phyloP scores from a whole-genome alignment of 2,888 invertebrate genomes.

The Drosophila nigricruria region DNA sequence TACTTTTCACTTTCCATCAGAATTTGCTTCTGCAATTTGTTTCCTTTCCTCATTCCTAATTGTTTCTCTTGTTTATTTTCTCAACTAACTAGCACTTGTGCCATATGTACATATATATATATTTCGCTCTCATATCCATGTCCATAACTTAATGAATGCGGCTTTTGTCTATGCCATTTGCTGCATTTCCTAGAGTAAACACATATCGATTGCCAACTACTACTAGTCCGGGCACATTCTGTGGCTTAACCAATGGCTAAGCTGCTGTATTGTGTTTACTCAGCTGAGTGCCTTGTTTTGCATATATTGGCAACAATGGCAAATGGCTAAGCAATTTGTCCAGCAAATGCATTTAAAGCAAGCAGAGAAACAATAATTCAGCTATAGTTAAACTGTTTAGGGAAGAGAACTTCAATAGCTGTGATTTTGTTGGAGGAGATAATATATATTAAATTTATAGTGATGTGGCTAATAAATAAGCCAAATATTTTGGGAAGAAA shows the following conservation, averaged over 20 bases:
- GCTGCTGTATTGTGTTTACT: constrained; percentile 51
- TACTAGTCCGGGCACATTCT: constrained; percentile 21
- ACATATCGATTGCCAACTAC: constrained; percentile 39
- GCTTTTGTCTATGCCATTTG: constrained; percentile 31
- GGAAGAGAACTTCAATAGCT: neutral
- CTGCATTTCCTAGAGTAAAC: constrained; percentile 32
- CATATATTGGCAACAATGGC: constrained; percentile 57
- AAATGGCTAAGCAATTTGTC: constrained; percentile 53
- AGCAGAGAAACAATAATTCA: neutral
- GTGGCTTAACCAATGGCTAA: constrained; percentile 26
- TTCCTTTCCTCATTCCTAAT: neutral
- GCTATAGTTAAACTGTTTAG: neutral
- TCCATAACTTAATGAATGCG: constrained; percentile 37
- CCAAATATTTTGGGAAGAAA: neutral
- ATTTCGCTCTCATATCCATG: neutral
- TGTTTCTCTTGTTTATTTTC: neutral
- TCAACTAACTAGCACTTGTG: neutral
- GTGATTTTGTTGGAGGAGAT: neutral
- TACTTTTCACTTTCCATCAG: neutral
- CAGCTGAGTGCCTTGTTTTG: constrained; percentile 62
- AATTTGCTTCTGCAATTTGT: neutral
- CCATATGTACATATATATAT: neutral
- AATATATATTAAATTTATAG: neutral
- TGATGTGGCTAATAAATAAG: neutral
- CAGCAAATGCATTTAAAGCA: constrained; percentile 43